Evolutionary conservation across 2,888 invertebrate genomes (phyloP), one percentile per base, ranked within the genome.

Genomic region (Holacanthella duospinosa): DNA sequence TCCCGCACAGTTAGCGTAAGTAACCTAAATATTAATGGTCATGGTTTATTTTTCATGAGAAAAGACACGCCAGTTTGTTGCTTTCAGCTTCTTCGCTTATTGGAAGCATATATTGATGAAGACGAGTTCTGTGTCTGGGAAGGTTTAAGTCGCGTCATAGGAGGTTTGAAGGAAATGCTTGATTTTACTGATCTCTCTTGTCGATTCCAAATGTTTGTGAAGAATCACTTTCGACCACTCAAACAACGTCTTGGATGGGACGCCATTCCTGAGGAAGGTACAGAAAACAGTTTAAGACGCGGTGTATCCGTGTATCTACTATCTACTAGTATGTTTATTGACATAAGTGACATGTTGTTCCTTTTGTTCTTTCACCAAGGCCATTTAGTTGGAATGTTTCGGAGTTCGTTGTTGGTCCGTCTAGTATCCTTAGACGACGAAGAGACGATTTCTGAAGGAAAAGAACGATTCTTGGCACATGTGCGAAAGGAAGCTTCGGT

Each of bases 61-160:
- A n/a, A n/a, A n/a, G n/a, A n/a, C n/a, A n/a, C n/a, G n/a, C n/a
- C n/a, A n/a, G n/a, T n/a, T n/a, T n/a, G n/a, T n/a, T n/a, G n/a
- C n/a, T n/a, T n/a, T n/a, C n/a, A 69, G 69, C n/a, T 67, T n/a
- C 36, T 96, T 59, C 85, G 87, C 74, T 81, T 95, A 24, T 85
- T 93, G 75, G 83, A 86, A 73, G 89, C 93, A 0, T 93, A 87
- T 76, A 82, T 84, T 68, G 85, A 88, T 71, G 94, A 96, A 77
- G 86, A 85, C 43, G 89, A 94, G 78, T 95, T 88, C 79, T 92
- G 93, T 0, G 95, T 95, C 0, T 96, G 95, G 95, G 87, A 85
- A 4, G 86, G 86, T 0, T 85, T 92, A 69, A 83, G 85, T 43
- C 86, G 86, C 75, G 88, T 88, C 73, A 78, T 94, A 60, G 82